These are phyloP conservation scores for Hydrocynus forskahlii DNA, from an alignment of 2,797 vertebrate species.

Conservation along the genomic window DNA sequence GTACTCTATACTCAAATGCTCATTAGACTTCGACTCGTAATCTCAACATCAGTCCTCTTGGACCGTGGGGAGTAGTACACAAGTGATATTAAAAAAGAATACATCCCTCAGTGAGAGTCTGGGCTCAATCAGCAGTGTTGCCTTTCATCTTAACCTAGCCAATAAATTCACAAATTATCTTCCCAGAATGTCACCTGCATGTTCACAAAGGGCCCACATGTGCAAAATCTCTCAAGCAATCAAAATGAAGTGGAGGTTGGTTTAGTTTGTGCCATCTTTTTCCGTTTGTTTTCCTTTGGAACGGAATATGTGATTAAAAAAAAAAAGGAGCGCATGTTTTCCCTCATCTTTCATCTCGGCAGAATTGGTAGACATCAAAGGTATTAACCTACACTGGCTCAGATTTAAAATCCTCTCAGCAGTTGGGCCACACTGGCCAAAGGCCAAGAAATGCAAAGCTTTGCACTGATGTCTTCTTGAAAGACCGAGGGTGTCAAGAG, in stretches of 20 bases:
- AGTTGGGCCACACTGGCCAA: background rate
- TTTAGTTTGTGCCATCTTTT: conserved; percentile 3
- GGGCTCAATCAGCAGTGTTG: background rate
- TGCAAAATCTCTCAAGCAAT: conserved; percentile 16
- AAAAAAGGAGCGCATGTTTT: background rate
- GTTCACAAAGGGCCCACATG: background rate
- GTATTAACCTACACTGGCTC: conserved; percentile 50
- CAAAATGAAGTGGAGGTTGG: conserved; percentile 9
- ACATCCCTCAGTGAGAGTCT: conserved; percentile 3
- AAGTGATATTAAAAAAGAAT: conserved; percentile 37
- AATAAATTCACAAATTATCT: conserved; percentile 28
- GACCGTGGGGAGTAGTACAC: background rate
- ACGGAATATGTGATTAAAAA: conserved; percentile 13
- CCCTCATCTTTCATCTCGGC: conserved; percentile 31
- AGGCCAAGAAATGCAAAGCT: background rate
- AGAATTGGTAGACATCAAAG: conserved; percentile 34
- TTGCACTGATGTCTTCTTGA: background rate
- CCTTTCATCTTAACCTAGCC: conserved; percentile 38
- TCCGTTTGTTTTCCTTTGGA: conserved; percentile 9
- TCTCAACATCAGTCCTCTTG: background rate
- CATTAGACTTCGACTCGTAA: background rate
- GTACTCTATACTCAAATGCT: background rate
- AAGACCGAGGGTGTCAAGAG: background rate
- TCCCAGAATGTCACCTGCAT: conserved; percentile 4
- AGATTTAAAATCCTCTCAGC: conserved; percentile 43